Base-by-base conservation (phyloP, 2,888 invertebrate genomes). In the Helicoverpa assulta region DNA sequence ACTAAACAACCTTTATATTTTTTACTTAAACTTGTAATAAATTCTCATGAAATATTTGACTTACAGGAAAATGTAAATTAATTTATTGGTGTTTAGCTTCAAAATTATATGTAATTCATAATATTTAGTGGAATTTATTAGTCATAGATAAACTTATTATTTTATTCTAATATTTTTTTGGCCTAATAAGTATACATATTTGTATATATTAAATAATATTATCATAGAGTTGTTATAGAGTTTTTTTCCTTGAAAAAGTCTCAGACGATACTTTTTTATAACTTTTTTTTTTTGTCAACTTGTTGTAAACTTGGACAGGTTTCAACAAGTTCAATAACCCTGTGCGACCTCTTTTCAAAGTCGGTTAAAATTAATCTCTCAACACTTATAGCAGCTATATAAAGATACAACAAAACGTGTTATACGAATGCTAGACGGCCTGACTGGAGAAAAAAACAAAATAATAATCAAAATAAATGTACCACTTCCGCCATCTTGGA, bases 401-500 rank as follows among this genome's bases (percentile, higher is more conserved):
- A 14, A 40, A 71, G 66, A 14, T 43, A 55, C 56, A 62, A 63
- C 58, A 82, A 78, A 81, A 79, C n/a, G 50, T 52, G 54, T 51
- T 71, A 60, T 53, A 55, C 29, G 55, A 69, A 65, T 37, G 33
- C 47, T 66, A 68, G 59, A 67, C 70, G 58, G 52, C 62, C 73
- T 73, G 73, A 77, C 63, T 68, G 76, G 70, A 73, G 83, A 77
- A 82, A 73, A 76, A 80, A 75, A 73, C 80, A 85, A 85, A 85
- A 86, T 84, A 85, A 86, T 84, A 88, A 88, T 88, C 89, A 90
- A 89, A 89, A 90, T 86, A 89, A 82, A 87, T 86, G 86, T 82
- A 78, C 50, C 67, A 76, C 67, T 83, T 89, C 91, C 90, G 95
- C 95, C 95, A 95, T 95, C 88, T 95, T 95, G 94, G 52, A 86